phyloP scores from a whole-genome alignment of 2,113 vertebrate genomes.

The Vidua macroura region DNA sequence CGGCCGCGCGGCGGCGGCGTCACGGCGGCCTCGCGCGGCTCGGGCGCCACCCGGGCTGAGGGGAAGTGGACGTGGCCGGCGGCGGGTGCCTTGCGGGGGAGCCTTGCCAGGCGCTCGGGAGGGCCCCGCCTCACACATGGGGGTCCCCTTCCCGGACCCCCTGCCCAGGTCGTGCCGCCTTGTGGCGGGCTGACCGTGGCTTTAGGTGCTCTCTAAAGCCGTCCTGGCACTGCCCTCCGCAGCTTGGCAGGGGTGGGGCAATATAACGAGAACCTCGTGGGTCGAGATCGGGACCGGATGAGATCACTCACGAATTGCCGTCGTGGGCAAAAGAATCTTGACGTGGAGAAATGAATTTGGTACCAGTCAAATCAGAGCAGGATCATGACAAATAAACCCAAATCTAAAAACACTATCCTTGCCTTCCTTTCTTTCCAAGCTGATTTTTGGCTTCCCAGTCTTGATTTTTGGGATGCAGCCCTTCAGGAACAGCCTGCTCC shows the following conservation, averaged over 20 bases:
- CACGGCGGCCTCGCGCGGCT: rapidly evolving
- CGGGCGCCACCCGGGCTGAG: rapidly evolving
- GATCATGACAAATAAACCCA: neutral
- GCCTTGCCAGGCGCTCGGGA: neutral
- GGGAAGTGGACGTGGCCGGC: neutral
- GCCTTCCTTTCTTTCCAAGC: too few relatives aligned
- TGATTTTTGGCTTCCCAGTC: neutral
- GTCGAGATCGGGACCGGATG: neutral
- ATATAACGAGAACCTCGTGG: rapidly evolving
- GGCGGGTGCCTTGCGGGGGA: rapidly evolving
- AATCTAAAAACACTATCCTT: neutral
- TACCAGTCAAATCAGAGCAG: neutral
- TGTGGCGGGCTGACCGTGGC: too few relatives aligned
- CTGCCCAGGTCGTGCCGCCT: neutral
- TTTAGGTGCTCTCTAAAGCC: neutral
- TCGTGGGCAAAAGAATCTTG: neutral
- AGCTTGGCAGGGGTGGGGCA: neutral
- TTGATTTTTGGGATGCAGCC: neutral
- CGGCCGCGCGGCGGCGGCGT: too few relatives aligned
- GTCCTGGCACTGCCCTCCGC: neutral
- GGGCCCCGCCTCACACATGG: neutral
- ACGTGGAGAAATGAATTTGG: neutral
- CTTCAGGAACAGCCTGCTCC: neutral
- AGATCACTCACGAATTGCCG: neutral
- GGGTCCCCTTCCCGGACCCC: too few relatives aligned